Conservation (phyloP, 2,888 invertebrate species). For the Mamestra brassicae region DNA sequence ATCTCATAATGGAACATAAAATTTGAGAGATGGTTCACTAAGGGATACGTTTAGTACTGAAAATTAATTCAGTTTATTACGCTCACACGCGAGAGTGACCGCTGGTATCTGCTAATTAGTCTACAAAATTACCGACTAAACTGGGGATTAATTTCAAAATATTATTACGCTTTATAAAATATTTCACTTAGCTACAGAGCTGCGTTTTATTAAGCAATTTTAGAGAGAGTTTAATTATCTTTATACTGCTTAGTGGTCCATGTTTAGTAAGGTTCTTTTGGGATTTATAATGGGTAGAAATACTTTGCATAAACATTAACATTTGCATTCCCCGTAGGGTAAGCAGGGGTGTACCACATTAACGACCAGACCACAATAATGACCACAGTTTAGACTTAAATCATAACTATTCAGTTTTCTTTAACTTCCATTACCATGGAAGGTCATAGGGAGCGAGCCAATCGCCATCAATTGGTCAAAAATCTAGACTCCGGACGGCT, state of each 20-base stretch:
- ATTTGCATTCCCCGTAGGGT: not conserved
- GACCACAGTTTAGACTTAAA: too few relatives aligned
- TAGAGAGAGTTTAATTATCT: not conserved
- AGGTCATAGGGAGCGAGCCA: too few relatives aligned
- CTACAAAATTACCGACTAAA: constrained; percentile 31
- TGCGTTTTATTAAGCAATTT: constrained; percentile 22
- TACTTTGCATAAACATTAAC: not conserved
- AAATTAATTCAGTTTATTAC: constrained; percentile 33
- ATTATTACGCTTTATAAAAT: constrained; percentile 22
- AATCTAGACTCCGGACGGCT: too few relatives aligned
- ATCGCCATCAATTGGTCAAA: too few relatives aligned
- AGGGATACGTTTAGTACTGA: constrained; percentile 26
- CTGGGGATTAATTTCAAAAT: constrained; percentile 22
- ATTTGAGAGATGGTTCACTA: constrained; percentile 3
- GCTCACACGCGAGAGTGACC: constrained; percentile 17
- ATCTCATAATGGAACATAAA: not conserved
- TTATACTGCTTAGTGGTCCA: not conserved
- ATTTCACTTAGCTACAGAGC: not conserved
- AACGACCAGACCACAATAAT: too few relatives aligned
- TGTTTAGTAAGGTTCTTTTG: not conserved
- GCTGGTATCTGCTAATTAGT: constrained; percentile 36
- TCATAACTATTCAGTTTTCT: too few relatives aligned
- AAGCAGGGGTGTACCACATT: too few relatives aligned
- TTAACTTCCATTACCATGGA: too few relatives aligned
- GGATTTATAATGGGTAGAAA: not conserved